Evolutionary conservation across 1,140 invertebrate species (phyloP).

Genomic region (Panagrolaimus sp.): DNA sequence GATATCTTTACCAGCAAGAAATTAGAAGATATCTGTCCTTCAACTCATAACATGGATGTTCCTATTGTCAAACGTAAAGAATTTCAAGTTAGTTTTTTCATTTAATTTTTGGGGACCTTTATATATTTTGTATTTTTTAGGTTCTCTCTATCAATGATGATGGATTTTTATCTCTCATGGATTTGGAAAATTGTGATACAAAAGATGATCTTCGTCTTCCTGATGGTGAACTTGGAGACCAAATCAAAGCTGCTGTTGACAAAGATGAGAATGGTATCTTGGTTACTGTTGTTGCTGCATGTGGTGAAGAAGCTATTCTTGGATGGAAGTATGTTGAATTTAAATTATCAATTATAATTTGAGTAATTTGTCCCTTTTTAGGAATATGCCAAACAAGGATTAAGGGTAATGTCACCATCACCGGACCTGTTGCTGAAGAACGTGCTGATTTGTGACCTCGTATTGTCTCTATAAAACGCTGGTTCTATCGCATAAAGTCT

Average conservation of each 20-base stretch:
- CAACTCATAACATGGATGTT: constrained; percentile 99
- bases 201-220: constrained; percentile 53
- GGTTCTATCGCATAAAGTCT: too few relatives aligned
- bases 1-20: constrained; percentile 95
- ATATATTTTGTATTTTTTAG: constrained; percentile 32
- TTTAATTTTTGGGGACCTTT: too few relatives aligned
- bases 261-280: constrained; percentile 55
- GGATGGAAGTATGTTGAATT: too few relatives aligned
- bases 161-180: constrained; percentile 52
- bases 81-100: constrained; percentile 66
- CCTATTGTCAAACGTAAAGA: constrained; percentile 94
- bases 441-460: too few relatives aligned
- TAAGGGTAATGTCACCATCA: too few relatives aligned
- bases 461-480: too few relatives aligned
- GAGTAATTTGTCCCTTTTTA: too few relatives aligned
- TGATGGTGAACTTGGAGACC: constrained; percentile 50
- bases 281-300: constrained; percentile 49
- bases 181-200: constrained; percentile 54
- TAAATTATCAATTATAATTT: too few relatives aligned
- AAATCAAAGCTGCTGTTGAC: constrained; percentile 56
- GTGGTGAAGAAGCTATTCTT: constrained; percentile 53
- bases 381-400: constrained; percentile 50
- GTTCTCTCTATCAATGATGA: constrained; percentile 55
- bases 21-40: constrained; percentile 99
- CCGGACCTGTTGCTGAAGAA: too few relatives aligned